Conservation (phyloP, 1,140 invertebrate species). For the Neelides sp. region DNA sequence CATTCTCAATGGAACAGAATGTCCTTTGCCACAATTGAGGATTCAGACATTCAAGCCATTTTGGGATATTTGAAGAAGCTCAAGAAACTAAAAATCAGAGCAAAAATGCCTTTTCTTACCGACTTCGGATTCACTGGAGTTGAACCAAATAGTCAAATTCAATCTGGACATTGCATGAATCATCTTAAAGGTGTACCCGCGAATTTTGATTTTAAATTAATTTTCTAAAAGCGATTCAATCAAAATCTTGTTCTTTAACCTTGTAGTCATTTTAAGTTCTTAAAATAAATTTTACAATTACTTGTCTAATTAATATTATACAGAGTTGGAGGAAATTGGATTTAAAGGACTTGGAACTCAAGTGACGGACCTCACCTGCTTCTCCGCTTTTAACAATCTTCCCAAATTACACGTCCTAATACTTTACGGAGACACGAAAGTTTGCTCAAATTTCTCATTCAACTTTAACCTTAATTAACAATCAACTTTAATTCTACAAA, state of each 20-base stretch:
- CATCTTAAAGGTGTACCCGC: slow-evolving; percentile 4
- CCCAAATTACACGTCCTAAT: slow-evolving; percentile 11
- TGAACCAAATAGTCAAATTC: not conserved
- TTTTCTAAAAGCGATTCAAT: too few species aligned
- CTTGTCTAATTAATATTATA: slow-evolving; percentile 1
- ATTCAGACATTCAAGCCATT: slow-evolving; percentile 22
- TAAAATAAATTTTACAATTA: slow-evolving; percentile 1
- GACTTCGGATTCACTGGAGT: slow-evolving; percentile 20
- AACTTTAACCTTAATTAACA: too few species aligned
- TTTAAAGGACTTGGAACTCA: slow-evolving; percentile 15
- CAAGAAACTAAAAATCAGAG: slow-evolving; percentile 9
- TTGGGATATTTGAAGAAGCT: slow-evolving; percentile 8
- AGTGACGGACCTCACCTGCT: slow-evolving; percentile 14
- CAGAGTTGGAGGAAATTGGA: slow-evolving; percentile 18
- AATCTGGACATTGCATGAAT: not conserved
- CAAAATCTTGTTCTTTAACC: too few species aligned
- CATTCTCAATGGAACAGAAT: slow-evolving; percentile 10
- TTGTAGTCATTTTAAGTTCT: too few species aligned
- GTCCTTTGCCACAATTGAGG: slow-evolving; percentile 11
- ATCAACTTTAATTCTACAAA: too few species aligned
- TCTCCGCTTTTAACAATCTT: slow-evolving; percentile 15
- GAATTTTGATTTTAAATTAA: not conserved
- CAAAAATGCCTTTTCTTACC: slow-evolving; percentile 8
- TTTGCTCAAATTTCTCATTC: too few species aligned
- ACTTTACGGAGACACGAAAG: slow-evolving; percentile 3